Conservation (phyloP, 2,113 vertebrate genomes). For the Lagopus leucura region DNA sequence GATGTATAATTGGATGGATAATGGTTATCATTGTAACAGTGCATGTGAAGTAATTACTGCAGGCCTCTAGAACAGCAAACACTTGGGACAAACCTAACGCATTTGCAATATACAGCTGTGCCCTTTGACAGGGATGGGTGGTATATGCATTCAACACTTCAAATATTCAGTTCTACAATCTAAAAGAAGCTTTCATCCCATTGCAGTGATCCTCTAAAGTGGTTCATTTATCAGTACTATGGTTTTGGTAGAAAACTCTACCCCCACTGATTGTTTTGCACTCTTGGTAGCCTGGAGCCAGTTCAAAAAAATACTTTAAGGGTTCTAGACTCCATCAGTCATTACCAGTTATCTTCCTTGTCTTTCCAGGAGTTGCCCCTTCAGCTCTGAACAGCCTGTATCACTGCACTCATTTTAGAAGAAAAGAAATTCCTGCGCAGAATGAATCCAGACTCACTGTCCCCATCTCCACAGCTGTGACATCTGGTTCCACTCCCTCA, state of each 20-base stretch:
- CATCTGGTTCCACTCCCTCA: background rate
- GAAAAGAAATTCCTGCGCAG: background rate
- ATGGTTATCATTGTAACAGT: background rate
- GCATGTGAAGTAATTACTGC: background rate
- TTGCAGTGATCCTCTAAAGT: background rate
- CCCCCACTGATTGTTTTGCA: background rate
- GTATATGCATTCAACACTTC: background rate
- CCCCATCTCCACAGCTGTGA: background rate
- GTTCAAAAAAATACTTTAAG: background rate
- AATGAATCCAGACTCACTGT: background rate
- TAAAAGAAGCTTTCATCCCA: background rate
- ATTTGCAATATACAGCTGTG: background rate
- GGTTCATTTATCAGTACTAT: background rate
- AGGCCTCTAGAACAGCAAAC: background rate
- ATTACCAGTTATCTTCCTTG: background rate
- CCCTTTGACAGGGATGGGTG: background rate
- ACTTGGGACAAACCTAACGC: background rate
- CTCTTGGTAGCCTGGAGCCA: background rate
- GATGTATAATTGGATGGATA: background rate
- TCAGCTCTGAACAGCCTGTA: background rate
- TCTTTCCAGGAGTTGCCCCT: background rate
- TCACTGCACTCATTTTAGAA: background rate
- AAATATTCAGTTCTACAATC: background rate
- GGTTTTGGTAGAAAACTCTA: background rate
- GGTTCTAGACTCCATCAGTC: background rate